These are phyloP conservation scores for Indicator maculatus DNA, from an alignment of 2,113 vertebrate species.

Conservation along the genomic window DNA sequence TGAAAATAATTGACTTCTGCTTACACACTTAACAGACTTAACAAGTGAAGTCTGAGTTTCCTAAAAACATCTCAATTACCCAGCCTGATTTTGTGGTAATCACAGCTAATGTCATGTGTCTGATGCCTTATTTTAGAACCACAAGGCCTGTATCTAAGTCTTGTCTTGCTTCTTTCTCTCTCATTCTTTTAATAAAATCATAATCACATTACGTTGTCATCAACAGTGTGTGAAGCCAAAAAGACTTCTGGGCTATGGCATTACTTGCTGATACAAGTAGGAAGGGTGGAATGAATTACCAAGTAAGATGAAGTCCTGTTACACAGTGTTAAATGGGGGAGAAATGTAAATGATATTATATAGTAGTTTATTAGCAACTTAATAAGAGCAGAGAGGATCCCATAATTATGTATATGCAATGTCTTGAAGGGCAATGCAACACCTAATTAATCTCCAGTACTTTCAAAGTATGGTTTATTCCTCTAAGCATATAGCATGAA, in stretches of 20 bases:
- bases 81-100: background rate
- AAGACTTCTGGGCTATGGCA: background rate
- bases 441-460: background rate
- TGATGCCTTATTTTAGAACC: background rate
- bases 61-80: background rate
- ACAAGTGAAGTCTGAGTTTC: background rate
- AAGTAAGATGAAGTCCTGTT: background rate
- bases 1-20: conserved; percentile 20
- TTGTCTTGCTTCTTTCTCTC: background rate
- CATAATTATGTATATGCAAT: background rate
- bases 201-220: background rate
- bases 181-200: background rate
- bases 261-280: background rate
- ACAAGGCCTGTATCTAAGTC: background rate
- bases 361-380: background rate
- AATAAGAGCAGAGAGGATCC: background rate
- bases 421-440: background rate
- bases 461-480: background rate
- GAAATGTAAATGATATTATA: background rate
- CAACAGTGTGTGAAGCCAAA: background rate
- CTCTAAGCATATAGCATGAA: background rate
- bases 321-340: background rate
- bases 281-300: background rate
- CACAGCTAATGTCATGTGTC: background rate
- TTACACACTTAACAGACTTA: background rate